These are phyloP conservation scores for Strigamia crassipes DNA, from an alignment of 2,888 invertebrate genomes.

Conservation along the genomic window DNA sequence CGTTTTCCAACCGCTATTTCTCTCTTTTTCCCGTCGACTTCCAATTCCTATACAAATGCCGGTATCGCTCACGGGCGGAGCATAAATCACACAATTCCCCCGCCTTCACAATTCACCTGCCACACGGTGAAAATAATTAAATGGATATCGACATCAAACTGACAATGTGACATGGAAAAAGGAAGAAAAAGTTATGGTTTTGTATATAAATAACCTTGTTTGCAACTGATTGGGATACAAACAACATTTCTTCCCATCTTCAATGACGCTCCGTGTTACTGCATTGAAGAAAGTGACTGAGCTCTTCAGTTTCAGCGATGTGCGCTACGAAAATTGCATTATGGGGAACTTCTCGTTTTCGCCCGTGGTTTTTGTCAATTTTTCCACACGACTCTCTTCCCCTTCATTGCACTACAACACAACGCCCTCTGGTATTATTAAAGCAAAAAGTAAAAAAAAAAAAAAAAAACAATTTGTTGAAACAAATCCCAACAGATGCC, in stretches of 20 bases:
- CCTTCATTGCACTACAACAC: background rate
- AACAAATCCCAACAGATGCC: background rate
- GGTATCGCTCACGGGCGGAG: conserved; percentile 6
- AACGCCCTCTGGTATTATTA: background rate
- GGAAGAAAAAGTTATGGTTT: background rate
- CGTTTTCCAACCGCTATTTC: background rate
- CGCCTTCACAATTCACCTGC: conserved; percentile 22
- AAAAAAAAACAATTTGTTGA: background rate
- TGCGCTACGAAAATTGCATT: background rate
- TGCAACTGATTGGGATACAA: background rate
- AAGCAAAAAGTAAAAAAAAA: background rate
- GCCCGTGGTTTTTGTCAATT: conserved; percentile 10
- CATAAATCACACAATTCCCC: conserved; percentile 23
- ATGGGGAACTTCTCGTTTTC: background rate
- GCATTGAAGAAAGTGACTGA: too few relatives aligned
- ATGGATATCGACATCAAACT: conserved; percentile 3
- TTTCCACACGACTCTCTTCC: background rate
- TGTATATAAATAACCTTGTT: background rate
- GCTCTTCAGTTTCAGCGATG: background rate
- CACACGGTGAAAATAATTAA: background rate
- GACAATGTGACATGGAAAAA: background rate
- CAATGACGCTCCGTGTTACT: too few relatives aligned
- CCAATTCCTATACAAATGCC: conserved; percentile 25
- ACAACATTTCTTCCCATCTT: background rate
- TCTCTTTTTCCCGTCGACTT: conserved; percentile 13